Conservation (phyloP, 2,888 invertebrate species). For the Molanna angustata region DNA sequence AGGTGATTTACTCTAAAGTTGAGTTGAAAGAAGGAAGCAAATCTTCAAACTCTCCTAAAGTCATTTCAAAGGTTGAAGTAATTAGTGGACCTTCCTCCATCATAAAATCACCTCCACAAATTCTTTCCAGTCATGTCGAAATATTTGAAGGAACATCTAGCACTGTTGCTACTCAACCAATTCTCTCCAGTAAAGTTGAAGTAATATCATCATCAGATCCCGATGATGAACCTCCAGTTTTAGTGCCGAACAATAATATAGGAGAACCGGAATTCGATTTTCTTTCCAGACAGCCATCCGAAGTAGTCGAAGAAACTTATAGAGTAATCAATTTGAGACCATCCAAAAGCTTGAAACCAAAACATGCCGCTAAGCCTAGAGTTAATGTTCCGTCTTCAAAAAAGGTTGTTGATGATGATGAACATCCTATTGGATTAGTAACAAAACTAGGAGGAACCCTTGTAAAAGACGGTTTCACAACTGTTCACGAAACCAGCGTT, state of each 20-base stretch:
- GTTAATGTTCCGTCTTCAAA: conserved; percentile 46
- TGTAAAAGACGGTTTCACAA: conserved; percentile 78
- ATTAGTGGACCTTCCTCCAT: conserved; percentile 35
- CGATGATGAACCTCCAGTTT: conserved; percentile 47
- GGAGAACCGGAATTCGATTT: conserved; percentile 83
- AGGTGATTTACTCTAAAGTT: conserved; percentile 42
- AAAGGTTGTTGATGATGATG: conserved; percentile 52
- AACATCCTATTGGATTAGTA: conserved; percentile 76
- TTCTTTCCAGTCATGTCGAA: conserved; percentile 39
- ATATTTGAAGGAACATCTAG: conserved; percentile 37
- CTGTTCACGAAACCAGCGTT: conserved; percentile 85
- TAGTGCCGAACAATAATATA: conserved; percentile 67
- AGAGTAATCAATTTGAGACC: conserved; percentile 77
- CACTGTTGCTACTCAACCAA: conserved; percentile 38
- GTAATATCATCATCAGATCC: conserved; percentile 42
- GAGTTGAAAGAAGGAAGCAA: conserved; percentile 48
- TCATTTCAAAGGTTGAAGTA: conserved; percentile 43
- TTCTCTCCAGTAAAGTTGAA: conserved; percentile 58
- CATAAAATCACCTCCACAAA: conserved; percentile 31
- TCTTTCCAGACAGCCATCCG: conserved; percentile 79
- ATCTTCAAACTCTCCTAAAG: conserved; percentile 33
- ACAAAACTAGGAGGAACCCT: conserved; percentile 82
- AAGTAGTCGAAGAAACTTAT: conserved; percentile 82
- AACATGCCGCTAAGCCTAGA: conserved; percentile 47
- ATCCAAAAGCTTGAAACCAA: conserved; percentile 57